Evolutionary conservation across 2,797 vertebrate genomes (phyloP).

Genomic region (Podargus strigoides): DNA sequence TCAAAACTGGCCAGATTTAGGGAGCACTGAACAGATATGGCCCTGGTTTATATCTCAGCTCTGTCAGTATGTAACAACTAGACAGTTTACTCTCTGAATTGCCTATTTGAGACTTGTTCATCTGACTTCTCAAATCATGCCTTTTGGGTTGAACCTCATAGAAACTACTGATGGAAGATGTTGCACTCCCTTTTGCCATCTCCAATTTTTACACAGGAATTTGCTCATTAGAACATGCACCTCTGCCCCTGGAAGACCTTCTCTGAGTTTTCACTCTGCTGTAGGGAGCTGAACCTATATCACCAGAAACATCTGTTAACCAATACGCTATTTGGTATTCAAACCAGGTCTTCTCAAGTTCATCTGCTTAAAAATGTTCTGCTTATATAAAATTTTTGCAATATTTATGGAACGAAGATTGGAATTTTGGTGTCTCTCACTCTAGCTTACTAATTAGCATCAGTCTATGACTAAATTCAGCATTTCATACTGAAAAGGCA

Average conservation of each 20-base stretch:
- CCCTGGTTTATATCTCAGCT: neutral
- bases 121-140: neutral
- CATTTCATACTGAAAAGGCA: neutral
- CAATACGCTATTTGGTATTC: neutral
- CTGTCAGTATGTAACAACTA: neutral
- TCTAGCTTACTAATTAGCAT: neutral
- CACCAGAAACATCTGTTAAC: neutral
- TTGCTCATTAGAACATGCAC: neutral
- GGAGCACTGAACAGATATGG: neutral
- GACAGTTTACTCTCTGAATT: neutral
- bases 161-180: neutral
- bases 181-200: neutral
- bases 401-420: neutral
- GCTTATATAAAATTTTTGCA: neutral
- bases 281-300: neutral
- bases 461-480: neutral
- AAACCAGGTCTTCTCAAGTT: neutral
- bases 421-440: neutral
- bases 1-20: neutral
- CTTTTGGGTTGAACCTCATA: accelerated
- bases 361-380: neutral
- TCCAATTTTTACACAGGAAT: neutral
- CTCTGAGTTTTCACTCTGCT: neutral
- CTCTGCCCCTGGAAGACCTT: neutral
- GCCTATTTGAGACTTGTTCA: neutral